These are phyloP conservation scores for Endotricha flammealis DNA, from an alignment of 2,888 invertebrate species.

Conservation along the genomic window DNA sequence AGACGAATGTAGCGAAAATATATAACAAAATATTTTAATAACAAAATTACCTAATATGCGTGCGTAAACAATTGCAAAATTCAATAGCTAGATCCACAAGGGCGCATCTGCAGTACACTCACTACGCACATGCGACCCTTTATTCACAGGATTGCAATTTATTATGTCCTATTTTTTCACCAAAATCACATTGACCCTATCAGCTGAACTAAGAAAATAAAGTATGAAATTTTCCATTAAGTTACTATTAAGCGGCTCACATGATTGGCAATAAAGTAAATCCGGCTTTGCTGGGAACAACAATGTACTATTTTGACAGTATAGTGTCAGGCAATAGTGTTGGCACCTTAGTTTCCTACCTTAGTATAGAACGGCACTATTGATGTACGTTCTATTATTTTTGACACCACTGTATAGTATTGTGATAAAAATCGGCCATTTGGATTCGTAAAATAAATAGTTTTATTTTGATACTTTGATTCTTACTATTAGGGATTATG, in stretches of 20 bases:
- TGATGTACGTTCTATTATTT: too few relatives aligned
- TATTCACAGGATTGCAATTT: too few relatives aligned
- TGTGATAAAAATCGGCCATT: neutral
- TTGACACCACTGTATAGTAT: neutral
- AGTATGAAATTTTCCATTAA: constrained; percentile 49
- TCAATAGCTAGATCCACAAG: too few relatives aligned
- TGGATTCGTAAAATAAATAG: neutral
- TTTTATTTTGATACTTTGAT: too few relatives aligned
- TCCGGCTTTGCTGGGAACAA: constrained; percentile 23
- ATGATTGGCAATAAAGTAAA: constrained; percentile 37
- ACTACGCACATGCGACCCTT: too few relatives aligned
- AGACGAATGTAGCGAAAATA: too few relatives aligned
- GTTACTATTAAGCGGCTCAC: constrained; percentile 21
- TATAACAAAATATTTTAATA: too few relatives aligned
- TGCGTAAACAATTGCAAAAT: too few relatives aligned
- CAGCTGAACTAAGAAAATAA: constrained; percentile 33
- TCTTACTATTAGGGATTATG: too few relatives aligned
- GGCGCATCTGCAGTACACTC: too few relatives aligned
- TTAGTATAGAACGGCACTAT: too few relatives aligned
- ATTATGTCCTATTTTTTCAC: neutral
- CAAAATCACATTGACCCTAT: constrained; percentile 24
- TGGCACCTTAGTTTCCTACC: neutral
- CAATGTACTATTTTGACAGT: neutral
- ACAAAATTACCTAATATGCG: too few relatives aligned
- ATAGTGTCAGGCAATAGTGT: neutral